Conservation (phyloP, 2,113 vertebrate species). For the Oriolus oriolus region DNA sequence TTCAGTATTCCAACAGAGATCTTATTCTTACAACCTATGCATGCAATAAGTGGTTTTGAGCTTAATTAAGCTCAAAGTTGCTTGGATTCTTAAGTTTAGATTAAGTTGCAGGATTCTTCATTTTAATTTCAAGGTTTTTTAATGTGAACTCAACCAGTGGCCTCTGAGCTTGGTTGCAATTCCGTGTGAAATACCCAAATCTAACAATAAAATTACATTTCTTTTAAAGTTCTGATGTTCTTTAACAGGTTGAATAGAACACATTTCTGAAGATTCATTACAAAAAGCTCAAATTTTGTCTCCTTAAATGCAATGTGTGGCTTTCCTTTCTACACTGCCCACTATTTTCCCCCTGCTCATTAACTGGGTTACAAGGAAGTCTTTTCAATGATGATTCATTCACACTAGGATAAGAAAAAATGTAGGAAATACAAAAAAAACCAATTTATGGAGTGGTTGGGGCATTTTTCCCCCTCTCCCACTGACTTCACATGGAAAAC, state of each 20-base stretch:
- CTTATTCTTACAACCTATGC: neutral
- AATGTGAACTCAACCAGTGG: neutral
- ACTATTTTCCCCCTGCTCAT: neutral
- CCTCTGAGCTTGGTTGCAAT: neutral
- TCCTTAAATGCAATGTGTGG: neutral
- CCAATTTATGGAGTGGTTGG: neutral
- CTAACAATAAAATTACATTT: neutral
- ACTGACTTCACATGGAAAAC: neutral
- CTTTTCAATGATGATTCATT: neutral
- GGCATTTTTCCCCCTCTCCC: accelerated
- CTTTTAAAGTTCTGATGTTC: neutral
- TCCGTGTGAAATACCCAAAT: neutral
- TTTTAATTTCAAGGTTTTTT: neutral
- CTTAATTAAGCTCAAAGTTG: neutral
- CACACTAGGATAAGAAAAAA: neutral
- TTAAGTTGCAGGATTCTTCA: neutral
- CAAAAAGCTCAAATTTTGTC: neutral
- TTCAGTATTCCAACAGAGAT: neutral
- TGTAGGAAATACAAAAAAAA: neutral
- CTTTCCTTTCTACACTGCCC: neutral
- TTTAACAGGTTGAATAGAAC: neutral
- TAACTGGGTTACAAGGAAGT: neutral
- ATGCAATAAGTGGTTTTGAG: neutral
- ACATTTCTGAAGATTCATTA: neutral
- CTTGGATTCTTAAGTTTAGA: too few species aligned